Evolutionary conservation across 2,113 vertebrate species (phyloP), one percentile per base, ranked within the genome.

Genomic region (Cinclus mexicanus): DNA sequence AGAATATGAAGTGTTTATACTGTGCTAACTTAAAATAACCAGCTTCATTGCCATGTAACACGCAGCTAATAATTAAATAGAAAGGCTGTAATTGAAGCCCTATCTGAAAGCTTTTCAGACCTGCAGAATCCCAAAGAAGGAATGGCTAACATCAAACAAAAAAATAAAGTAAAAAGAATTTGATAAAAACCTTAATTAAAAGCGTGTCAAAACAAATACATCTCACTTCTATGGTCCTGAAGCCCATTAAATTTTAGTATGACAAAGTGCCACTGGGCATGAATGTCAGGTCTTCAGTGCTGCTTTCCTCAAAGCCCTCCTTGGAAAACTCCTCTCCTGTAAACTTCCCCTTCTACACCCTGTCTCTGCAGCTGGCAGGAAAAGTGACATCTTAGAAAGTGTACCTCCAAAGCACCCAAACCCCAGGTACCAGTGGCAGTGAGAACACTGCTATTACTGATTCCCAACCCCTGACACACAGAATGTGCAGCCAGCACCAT

Each of bases 171-270:
- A 39, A 80, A 88, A 91, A 44, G 59, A 84, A 57, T 84, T 76
- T 64, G 31, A 89, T 88, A 67, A 90, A 93, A 95, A 52, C 55
- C 75, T 82, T 91, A 92, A 95, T 94, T 97, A 94, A 90, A 94
- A 93, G 80, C n/a, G 41, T 72, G 65, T 50, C 90, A 96, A 88
- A 94, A 90, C 47, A 95, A 95, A 93, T 63, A 77, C 47, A 60
- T 41, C 52, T 83, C 88, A 87, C 41, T 78, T 85, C 35, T 37
- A 68, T 68, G 64, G 64, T 78, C 90, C 83, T 28, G 72, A 92
- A 93, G 68, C n/a, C 59, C 65, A 86, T 78, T 96, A 80, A 24
- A 93, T 90, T 83, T 77, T 78, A 83, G 3, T 28, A 70, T 63
- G 64, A 90, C 72, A 46, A 88, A 92, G 49, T 50, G 49, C 79